These are phyloP conservation scores for Rhadina sibilatrix DNA, from an alignment of 2,113 vertebrate genomes.

Conservation along the genomic window DNA sequence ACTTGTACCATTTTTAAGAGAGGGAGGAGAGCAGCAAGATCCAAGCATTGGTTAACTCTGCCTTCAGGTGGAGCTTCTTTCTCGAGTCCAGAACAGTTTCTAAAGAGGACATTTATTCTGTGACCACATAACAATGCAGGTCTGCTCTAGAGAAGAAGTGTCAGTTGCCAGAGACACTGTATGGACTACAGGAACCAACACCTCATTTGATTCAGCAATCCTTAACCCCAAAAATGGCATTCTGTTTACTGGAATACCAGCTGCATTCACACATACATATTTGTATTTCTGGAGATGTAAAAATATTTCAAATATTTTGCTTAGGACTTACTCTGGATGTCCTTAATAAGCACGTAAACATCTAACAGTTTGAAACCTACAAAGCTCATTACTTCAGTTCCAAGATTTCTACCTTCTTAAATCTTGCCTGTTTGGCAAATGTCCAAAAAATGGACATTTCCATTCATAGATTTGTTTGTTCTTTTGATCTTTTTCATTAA, in stretches of 20 bases:
- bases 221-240: neutral
- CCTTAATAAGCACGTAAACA: neutral
- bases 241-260: neutral
- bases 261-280: neutral
- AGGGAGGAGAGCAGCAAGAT: neutral
- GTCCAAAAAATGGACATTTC: too few species aligned
- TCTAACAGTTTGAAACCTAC: neutral
- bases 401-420: neutral
- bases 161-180: neutral
- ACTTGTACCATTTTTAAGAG: neutral
- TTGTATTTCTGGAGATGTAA: neutral
- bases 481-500: neutral
- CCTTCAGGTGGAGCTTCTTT: neutral
- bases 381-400: neutral
- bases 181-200: accelerated
- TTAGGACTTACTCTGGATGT: neutral
- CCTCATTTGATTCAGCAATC: neutral
- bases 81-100: neutral
- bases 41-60: neutral
- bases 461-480: neutral
- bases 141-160: neutral
- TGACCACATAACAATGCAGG: neutral
- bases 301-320: neutral
- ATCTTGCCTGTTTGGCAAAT: neutral
- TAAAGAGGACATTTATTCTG: neutral